These are phyloP conservation scores for Solenodon paradoxus DNA, from an alignment of 2,113 vertebrate genomes.

Conservation along the genomic window DNA sequence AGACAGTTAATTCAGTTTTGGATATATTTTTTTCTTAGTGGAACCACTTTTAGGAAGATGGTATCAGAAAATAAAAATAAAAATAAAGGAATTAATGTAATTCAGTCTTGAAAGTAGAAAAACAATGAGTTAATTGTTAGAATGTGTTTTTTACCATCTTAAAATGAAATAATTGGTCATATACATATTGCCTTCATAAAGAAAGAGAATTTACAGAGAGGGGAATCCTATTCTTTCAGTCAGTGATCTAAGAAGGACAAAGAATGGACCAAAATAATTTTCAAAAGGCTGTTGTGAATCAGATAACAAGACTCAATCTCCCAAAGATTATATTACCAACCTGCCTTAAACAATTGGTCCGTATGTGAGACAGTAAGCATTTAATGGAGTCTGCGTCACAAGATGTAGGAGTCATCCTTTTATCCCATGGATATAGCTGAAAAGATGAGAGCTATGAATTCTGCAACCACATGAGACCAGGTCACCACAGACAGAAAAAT, in stretches of 20 bases:
- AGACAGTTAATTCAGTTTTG: neutral
- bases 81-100: neutral
- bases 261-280: slow-evolving; percentile 59
- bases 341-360: neutral
- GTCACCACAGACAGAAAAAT: slow-evolving; percentile 18
- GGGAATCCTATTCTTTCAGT: neutral
- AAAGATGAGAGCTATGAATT: slow-evolving; percentile 41
- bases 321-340: slow-evolving; percentile 42
- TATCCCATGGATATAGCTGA: slow-evolving; percentile 49
- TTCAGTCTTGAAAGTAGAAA: neutral
- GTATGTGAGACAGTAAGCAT: neutral
- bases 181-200: neutral
- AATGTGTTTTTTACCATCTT: neutral
- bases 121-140: neutral
- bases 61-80: neutral
- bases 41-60: neutral
- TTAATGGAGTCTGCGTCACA: slow-evolving; percentile 17
- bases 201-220: neutral
- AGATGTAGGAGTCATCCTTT: slow-evolving; percentile 61
- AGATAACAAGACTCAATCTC: slow-evolving; percentile 32
- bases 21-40: neutral
- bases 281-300: slow-evolving; percentile 38
- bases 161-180: neutral
- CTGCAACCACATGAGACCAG: neutral
- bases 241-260: slow-evolving; percentile 31